phyloP scores from a whole-genome alignment of 2,797 vertebrate genomes.

The Hapalemur alaotrensis region DNA sequence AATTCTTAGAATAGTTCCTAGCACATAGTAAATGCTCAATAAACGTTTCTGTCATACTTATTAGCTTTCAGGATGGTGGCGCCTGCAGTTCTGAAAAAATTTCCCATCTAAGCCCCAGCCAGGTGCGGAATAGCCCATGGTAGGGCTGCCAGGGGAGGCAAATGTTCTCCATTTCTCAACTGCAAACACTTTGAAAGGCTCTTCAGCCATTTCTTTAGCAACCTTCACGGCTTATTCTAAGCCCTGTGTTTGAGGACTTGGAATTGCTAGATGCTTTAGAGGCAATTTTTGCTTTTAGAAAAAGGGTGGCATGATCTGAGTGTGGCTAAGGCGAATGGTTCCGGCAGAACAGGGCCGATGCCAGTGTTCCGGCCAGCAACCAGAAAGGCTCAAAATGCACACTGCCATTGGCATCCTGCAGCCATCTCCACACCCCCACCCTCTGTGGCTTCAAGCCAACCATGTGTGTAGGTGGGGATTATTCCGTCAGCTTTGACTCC shows the following conservation, averaged over 20 bases:
- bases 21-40: neutral
- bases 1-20: neutral
- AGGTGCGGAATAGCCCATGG: neutral
- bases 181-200: neutral
- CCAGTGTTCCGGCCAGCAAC: neutral
- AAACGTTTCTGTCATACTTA: neutral
- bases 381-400: neutral
- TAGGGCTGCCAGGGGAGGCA: neutral
- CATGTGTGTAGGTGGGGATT: no score
- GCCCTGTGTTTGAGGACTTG: neutral
- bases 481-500: neutral
- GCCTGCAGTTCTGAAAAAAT: neutral
- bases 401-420: neutral
- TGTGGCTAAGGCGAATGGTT: neutral
- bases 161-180: neutral
- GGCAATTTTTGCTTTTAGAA: neutral
- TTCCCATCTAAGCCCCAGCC: neutral
- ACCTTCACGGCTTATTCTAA: neutral
- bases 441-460: neutral
- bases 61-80: neutral
- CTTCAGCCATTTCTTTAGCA: neutral
- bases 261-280: neutral
- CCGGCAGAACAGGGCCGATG: neutral
- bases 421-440: no score
- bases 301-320: neutral